phyloP scores from a whole-genome alignment of 2,113 vertebrate species.

The Edolisoma coerulescens region DNA sequence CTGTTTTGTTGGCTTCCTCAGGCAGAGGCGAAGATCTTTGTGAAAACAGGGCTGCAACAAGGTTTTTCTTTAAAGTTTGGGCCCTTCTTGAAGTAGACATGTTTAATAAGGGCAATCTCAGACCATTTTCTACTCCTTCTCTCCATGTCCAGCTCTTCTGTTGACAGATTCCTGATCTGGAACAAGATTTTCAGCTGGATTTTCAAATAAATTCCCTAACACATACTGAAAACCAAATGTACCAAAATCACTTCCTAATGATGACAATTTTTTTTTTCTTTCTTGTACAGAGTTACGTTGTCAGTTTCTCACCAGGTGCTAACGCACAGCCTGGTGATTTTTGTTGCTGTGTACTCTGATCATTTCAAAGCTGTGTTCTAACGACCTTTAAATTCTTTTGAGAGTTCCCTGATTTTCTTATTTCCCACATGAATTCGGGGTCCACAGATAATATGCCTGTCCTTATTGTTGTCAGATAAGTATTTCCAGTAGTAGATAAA shows the following conservation, averaged over 20 bases:
- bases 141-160: background rate
- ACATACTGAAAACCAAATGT: background rate
- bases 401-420: background rate
- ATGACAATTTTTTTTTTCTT: background rate
- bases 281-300: background rate
- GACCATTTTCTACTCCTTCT: background rate
- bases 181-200: background rate
- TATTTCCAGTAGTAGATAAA: background rate
- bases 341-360: background rate
- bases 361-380: background rate
- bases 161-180: background rate
- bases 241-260: background rate
- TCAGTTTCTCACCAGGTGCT: background rate
- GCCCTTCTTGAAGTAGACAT: accelerated
- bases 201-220: background rate
- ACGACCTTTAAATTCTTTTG: background rate
- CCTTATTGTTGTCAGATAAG: background rate
- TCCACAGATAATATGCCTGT: background rate
- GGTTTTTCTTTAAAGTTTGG: background rate
- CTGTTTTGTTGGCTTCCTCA: background rate
- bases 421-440: background rate
- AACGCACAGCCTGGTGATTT: background rate
- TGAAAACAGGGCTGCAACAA: background rate
- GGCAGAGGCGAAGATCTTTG: background rate
- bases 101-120: background rate